A percentile compares a stretch with the other conserved stretches of the same genome.
Evolutionary conservation across 2,113 vertebrate genomes (phyloP).

Genomic region (Microtus pennsylvanicus): DNA sequence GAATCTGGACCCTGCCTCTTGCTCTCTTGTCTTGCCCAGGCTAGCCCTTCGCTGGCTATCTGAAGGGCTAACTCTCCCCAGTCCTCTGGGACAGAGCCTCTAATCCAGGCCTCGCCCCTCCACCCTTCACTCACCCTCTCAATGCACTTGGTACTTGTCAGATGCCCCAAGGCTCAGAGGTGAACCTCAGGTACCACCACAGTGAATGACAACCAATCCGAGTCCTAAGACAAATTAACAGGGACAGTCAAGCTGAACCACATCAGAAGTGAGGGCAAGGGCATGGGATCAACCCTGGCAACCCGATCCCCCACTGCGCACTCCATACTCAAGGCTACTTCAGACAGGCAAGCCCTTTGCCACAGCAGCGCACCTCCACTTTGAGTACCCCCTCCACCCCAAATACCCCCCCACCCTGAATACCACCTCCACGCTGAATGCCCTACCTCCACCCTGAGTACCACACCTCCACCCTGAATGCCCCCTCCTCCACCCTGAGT

Average conservation of each 20-base stretch:
- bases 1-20: neutral
- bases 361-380: neutral
- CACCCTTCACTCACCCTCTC: neutral
- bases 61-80: neutral
- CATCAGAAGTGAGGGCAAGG: neutral
- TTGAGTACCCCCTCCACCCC: neutral
- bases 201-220: accelerated
- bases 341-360: neutral
- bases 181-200: neutral
- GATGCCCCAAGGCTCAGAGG: neutral
- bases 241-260: neutral
- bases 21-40: neutral
- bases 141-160: neutral
- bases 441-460: too few relatives aligned
- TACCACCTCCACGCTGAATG: neutral
- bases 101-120: neutral
- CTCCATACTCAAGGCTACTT: neutral
- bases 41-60: neutral
- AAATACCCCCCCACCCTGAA: too few relatives aligned
- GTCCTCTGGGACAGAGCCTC: neutral
- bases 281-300: neutral
- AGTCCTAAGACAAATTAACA: neutral
- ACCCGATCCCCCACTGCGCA: too few relatives aligned
- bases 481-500: too few relatives aligned
- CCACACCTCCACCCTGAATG: too few relatives aligned